A percentile compares a stretch with the other conserved stretches of the same genome.
phyloP scores from a whole-genome alignment of 2,888 invertebrate genomes.

The Spilosoma lubricipeda region DNA sequence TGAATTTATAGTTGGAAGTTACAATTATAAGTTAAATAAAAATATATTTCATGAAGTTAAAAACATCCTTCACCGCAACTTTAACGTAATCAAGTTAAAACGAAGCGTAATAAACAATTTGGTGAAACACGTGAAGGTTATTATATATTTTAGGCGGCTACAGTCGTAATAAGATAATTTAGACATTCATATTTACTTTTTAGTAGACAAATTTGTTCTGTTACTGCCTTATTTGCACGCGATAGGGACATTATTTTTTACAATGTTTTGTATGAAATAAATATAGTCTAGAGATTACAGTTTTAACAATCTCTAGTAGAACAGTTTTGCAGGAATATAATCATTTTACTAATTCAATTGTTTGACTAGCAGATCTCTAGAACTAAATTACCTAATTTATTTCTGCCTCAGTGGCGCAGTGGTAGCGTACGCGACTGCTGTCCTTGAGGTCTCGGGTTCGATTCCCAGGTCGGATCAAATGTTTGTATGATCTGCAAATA shows the following conservation, averaged over 20 bases:
- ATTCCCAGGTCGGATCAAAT: too few species aligned
- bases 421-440: too few species aligned
- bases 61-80: background rate
- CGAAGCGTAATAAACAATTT: slow-evolving; percentile 18
- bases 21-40: background rate
- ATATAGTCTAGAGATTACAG: background rate
- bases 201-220: slow-evolving; percentile 24
- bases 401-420: too few species aligned
- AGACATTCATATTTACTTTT: slow-evolving; percentile 11
- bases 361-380: background rate
- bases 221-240: slow-evolving; percentile 25
- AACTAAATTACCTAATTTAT: too few species aligned
- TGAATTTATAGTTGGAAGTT: background rate
- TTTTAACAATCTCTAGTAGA: background rate
- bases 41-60: background rate
- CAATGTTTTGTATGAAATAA: background rate
- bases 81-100: background rate
- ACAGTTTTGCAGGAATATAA: background rate
- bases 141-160: slow-evolving; percentile 15
- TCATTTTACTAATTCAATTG: background rate
- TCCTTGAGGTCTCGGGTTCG: too few species aligned
- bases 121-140: slow-evolving; percentile 11
- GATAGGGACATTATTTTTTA: slow-evolving; percentile 11
- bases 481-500: too few species aligned
- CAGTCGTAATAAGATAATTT: slow-evolving; percentile 30